Evolutionary conservation across 2,888 invertebrate genomes (phyloP), one percentile per base, ranked within the genome.

Genomic region (Griposia aprilina): DNA sequence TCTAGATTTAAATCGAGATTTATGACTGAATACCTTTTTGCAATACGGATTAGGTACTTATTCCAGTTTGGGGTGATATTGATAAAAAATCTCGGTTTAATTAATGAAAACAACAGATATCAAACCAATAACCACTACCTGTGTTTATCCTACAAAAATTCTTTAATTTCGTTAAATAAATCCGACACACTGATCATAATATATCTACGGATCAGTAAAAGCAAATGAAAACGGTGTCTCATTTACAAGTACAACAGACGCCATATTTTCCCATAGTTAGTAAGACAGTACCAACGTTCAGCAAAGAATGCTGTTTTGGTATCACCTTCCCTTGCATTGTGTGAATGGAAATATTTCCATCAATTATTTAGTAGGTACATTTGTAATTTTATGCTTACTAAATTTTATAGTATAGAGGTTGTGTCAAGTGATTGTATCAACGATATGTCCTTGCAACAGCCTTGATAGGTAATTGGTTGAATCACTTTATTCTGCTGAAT

Each of bases 211-310:
- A 69, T 69, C 66, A 74, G 59, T 77, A 77, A 59, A 76, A 66
- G 36, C 48, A 74, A 78, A 74, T 52, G 62, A 78, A 73, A 81
- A 80, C 65, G 71, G 52, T 80, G 80, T 80, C 84, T 89, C 86
- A 87, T 91, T 90, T 91, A 80, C 87, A 91, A 91, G 86, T 87
- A 87, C 45, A 77, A 82, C 68, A 45, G 74, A 62, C 68, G 76
- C 73, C 75, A 78, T 89, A 62, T 90, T 92, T 93, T 93, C 92
- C 91, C 92, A 91, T 90, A 90, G 88, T 92, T 91, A 92, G 76
- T 66, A 75, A 84, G 70, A 82, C 75, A 78, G 71, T 78, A 79
- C 80, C 70, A 65, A 2, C 23, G 62, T 81, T 82, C 79, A 78
- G 62, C 62, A 86, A 87, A 87, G 86, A 88, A 90, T 90, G 84